Base-by-base conservation (phyloP, 1,140 invertebrate species). In the Eupeodes corollae region DNA sequence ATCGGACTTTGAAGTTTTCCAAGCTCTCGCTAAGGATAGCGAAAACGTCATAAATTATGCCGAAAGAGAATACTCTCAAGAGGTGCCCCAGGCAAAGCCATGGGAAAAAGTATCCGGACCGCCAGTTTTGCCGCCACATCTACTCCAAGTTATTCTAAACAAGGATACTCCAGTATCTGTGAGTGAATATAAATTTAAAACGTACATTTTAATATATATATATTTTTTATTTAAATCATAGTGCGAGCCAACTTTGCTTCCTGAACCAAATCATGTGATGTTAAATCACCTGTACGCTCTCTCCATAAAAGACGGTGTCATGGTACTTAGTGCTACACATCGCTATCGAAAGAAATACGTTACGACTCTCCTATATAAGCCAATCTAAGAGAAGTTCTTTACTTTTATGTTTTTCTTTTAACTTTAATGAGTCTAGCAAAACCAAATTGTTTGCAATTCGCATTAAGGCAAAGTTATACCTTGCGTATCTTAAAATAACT, bases 221-320 rank as follows among this genome's bases (percentile, higher is more conserved):
- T 52, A 37, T 14, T 38, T 45, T 37, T 38, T 40, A 33, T 32
- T 41, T 26, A 52, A 3, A 11, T 43, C 40, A 52, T 71, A 95
- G 88, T 97, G 93, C 73, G 96, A 99, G 72, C 96, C 96, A 41
- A 97, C 93, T 41, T 75, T 99, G 52, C 71, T 99, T 56, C 96
- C 96, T n/a, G 93, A 98, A 73, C 93, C 96, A 54, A 98, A 98
- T 70, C 94, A 98, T 70, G 95, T 99, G 2, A 99, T 99, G 95
- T 76, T 99, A 53, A 99, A 99, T 72, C 96, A 99, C 74, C 72
- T 99, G n/a, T 99, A 99, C 74, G 96, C 96, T 14, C 74, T 99
- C 47, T 97, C 93, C 34, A 99, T 99, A 58, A 98, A 98, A 76
- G 95, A 99, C 73, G 95, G 95, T 37, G 95, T 99, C 1, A 98